Evolutionary conservation across 1,140 invertebrate genomes (phyloP).

Genomic region (Physella acuta): DNA sequence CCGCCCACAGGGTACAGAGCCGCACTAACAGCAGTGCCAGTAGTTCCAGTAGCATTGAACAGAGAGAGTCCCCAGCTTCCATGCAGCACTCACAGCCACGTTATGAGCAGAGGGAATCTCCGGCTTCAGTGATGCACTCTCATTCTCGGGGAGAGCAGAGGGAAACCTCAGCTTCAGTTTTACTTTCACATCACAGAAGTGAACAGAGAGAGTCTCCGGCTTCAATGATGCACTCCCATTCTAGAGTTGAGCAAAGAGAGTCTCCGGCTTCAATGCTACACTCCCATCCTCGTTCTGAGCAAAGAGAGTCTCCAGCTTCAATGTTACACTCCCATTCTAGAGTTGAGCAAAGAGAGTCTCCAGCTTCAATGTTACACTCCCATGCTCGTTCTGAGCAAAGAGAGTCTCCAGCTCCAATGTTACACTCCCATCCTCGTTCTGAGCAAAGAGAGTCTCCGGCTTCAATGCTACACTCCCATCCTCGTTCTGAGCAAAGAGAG

Average conservation of each 20-base stretch:
- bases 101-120: too few species aligned
- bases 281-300: neutral
- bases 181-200: too few species aligned
- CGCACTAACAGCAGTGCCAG: slow-evolving; percentile 7
- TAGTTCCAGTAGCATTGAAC: neutral
- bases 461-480: neutral
- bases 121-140: too few species aligned
- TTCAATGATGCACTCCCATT: too few species aligned
- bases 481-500: neutral
- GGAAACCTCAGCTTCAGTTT: too few species aligned
- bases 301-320: neutral
- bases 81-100: too few species aligned
- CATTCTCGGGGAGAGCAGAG: too few species aligned
- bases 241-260: too few species aligned
- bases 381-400: too few species aligned
- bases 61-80: neutral
- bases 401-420: neutral
- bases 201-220: too few species aligned
- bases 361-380: neutral
- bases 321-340: neutral
- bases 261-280: neutral
- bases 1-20: slow-evolving; percentile 1
- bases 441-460: slow-evolving; percentile 3
- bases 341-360: slow-evolving; percentile 4
- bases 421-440: slow-evolving; percentile 2